These are phyloP conservation scores for Ormia ochracea DNA, from an alignment of 2,888 invertebrate genomes.

Conservation along the genomic window DNA sequence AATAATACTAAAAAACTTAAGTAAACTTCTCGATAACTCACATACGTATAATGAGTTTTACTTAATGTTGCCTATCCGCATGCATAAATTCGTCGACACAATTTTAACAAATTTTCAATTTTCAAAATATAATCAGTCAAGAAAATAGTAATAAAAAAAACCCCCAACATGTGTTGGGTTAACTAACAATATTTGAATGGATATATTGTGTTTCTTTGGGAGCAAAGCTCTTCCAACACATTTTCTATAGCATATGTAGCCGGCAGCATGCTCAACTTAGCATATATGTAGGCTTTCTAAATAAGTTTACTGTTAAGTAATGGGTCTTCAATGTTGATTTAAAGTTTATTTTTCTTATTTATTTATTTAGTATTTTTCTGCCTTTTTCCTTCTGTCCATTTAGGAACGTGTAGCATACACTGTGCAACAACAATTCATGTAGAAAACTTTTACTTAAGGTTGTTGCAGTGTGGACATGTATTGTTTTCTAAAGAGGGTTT, in stretches of 20 bases:
- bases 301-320: constrained; percentile 34
- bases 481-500: constrained; percentile 20
- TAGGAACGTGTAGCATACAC: constrained; percentile 12
- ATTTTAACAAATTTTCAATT: constrained; percentile 43
- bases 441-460: constrained; percentile 42
- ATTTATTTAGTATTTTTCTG: background rate
- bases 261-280: background rate
- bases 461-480: background rate
- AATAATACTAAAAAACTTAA: background rate
- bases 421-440: constrained; percentile 54
- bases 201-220: background rate
- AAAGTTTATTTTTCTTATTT: constrained; percentile 39
- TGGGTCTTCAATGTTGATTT: constrained; percentile 47
- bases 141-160: background rate
- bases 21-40: constrained; percentile 35
- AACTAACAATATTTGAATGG: constrained; percentile 17
- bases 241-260: background rate
- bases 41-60: constrained; percentile 1
- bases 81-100: constrained; percentile 25
- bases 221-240: background rate
- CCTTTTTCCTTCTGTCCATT: constrained; percentile 21
- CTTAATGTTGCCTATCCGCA: constrained; percentile 2
- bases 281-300: background rate
- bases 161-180: constrained; percentile 32
- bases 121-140: background rate